phyloP scores from a whole-genome alignment of 2,113 vertebrate genomes.

The Cepphus grylle region DNA sequence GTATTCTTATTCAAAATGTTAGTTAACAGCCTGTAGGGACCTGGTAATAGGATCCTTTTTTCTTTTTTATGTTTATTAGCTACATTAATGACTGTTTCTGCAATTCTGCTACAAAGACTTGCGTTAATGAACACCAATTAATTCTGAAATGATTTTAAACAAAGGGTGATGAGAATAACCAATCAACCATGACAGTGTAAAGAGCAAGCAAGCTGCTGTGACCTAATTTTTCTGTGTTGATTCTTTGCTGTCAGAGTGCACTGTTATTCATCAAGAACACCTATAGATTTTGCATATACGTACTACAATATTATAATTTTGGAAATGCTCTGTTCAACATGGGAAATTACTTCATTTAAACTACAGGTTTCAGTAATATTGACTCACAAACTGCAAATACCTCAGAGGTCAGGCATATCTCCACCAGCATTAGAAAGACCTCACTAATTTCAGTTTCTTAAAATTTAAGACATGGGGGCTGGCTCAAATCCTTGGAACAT shows the following conservation, averaged over 20 bases:
- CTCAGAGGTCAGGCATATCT: neutral
- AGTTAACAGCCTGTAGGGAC: constrained; percentile 82
- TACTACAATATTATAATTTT: neutral
- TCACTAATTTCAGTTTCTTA: neutral
- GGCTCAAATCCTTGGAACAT: neutral
- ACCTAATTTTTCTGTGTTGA: constrained; percentile 77
- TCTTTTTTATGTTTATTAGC: constrained; percentile 87
- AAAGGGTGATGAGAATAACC: constrained; percentile 86
- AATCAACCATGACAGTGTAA: constrained; percentile 82
- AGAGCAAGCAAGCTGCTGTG: constrained; percentile 73
- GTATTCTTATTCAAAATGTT: constrained; percentile 83
- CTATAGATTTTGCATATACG: constrained; percentile 46
- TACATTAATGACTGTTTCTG: constrained; percentile 86
- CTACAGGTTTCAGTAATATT: neutral
- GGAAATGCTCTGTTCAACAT: neutral
- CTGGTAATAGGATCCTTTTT: constrained; percentile 80
- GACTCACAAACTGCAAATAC: neutral
- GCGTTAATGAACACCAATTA: constrained; percentile 86
- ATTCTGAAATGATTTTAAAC: constrained; percentile 87
- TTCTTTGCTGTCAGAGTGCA: constrained; percentile 70
- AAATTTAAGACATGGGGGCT: neutral
- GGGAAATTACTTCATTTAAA: neutral
- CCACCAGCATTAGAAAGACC: neutral
- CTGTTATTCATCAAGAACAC: constrained; percentile 62
- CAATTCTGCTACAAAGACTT: constrained; percentile 81